Evolutionary conservation across 2,888 invertebrate genomes (phyloP), one percentile per base, ranked within the genome.

Genomic region (Melolontha melolontha): DNA sequence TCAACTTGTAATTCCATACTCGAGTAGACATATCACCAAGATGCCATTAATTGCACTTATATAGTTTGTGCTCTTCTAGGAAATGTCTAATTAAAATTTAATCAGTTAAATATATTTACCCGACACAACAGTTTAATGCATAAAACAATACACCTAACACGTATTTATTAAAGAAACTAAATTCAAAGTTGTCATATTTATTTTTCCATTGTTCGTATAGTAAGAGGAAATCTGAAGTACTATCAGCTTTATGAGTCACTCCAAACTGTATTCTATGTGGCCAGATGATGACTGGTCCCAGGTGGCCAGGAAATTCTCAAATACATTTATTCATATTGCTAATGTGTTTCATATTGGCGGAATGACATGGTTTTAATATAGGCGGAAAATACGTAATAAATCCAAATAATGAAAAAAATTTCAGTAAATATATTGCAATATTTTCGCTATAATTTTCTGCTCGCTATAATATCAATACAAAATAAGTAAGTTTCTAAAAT

Each of bases 201-300:
- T 17, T 14, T 40, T 54, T 54, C 14, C 17, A 54, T 54, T n/a
- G 14, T 10, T 17, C 40, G 54, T 40, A 40, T 40, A 54, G 54
- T 27, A 51, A 16, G 11, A 52, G 7, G 17, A 11, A 42, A 42
- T n/a, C 29, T 11, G 11, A 52, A 12, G 17, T 52, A 27, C n/a
- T 42, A 41, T 27, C 41, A 57, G 39, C 17, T 59, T 44, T 69
- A 69, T 67, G 69, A 72, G 69, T 72, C 70, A 70, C 67, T 67
- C 70, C 67, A 70, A 59, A 71, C 64, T 68, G 54, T 65, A 68
- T 67, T 69, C 17, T 65, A 66, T 51, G 72, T 68, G 72, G 69
- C 70, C 75, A 75, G 73, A 73, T 75, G 74, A 75, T 75, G 73
- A 72, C 68, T 72, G 74, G 75, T 75, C 75, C 73, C 75, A 75